phyloP scores from a whole-genome alignment of 2,113 vertebrate genomes.

The Coreoperca whiteheadi region DNA sequence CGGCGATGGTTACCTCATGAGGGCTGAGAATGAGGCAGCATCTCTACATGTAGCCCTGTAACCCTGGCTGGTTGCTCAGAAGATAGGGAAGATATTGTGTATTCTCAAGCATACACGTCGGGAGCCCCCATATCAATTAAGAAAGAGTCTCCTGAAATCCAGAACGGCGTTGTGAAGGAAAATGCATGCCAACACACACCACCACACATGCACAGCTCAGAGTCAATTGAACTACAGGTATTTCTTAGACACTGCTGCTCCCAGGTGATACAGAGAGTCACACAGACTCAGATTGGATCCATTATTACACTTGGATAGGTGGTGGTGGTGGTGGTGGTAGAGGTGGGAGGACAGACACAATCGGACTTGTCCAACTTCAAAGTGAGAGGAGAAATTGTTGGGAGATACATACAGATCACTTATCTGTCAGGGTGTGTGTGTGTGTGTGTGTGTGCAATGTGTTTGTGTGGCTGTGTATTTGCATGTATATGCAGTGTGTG shows the following conservation, averaged over 20 bases:
- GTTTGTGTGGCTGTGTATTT: slow-evolving; percentile 10
- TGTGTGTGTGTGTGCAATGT: slow-evolving; percentile 3
- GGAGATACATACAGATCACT: slow-evolving; percentile 5
- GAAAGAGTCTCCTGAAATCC: not conserved
- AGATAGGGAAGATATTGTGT: not conserved
- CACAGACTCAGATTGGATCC: slow-evolving; percentile 41
- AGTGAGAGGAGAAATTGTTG: slow-evolving; percentile 19
- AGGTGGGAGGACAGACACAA: slow-evolving; percentile 27
- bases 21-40: not conserved
- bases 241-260: slow-evolving; percentile 11
- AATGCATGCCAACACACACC: slow-evolving; percentile 2
- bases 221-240: not conserved
- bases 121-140: slow-evolving; percentile 21
- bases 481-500: slow-evolving; percentile 10
- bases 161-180: not conserved
- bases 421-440: not conserved
- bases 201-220: slow-evolving; percentile 1
- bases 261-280: slow-evolving; percentile 26
- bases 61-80: not conserved
- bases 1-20: not conserved
- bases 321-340: not conserved
- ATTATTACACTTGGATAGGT: slow-evolving; percentile 13
- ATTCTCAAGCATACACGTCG: slow-evolving; percentile 14
- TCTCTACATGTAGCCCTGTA: not conserved
- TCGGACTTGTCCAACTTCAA: slow-evolving; percentile 41